Evolutionary conservation across 1,140 invertebrate species (phyloP).

Genomic region (Nebria ingens): DNA sequence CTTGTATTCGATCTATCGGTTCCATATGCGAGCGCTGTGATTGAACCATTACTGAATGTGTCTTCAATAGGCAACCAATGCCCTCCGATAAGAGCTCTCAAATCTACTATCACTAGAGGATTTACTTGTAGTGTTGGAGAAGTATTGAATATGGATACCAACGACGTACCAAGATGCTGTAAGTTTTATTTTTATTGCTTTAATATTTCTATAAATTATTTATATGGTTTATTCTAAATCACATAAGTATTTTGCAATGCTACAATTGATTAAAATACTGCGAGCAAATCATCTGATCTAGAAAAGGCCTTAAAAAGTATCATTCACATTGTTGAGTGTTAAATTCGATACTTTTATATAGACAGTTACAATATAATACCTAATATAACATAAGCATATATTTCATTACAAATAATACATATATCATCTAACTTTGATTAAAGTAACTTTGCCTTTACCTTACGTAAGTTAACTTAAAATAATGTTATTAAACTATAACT

Average conservation of each 20-base stretch:
- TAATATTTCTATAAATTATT: slow-evolving; percentile 12
- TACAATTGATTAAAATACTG: too few relatives aligned
- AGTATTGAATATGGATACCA: slow-evolving; percentile 84
- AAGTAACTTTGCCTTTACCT: too few relatives aligned
- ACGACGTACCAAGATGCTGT: slow-evolving; percentile 85
- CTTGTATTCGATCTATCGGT: slow-evolving; percentile 90
- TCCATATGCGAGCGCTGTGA: slow-evolving; percentile 81
- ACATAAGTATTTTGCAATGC: background rate
- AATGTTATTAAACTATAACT: too few relatives aligned
- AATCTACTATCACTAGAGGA: slow-evolving; percentile 74
- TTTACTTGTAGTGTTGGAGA: slow-evolving; percentile 90
- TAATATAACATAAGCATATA: too few relatives aligned
- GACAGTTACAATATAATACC: too few relatives aligned
- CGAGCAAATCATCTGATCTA: too few relatives aligned
- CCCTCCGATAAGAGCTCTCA: slow-evolving; percentile 74
- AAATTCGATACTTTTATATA: too few relatives aligned
- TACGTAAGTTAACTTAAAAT: too few relatives aligned
- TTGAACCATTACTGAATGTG: slow-evolving; percentile 81
- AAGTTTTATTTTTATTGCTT: slow-evolving; percentile 37
- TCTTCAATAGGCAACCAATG: slow-evolving; percentile 83
- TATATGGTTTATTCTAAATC: slow-evolving; percentile 6
- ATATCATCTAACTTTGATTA: too few relatives aligned
- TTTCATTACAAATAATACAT: too few relatives aligned
- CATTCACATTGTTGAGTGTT: background rate
- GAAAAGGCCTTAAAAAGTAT: background rate